Evolutionary conservation across 2,797 vertebrate genomes (phyloP).

Genomic region (Miichthys miiuy): DNA sequence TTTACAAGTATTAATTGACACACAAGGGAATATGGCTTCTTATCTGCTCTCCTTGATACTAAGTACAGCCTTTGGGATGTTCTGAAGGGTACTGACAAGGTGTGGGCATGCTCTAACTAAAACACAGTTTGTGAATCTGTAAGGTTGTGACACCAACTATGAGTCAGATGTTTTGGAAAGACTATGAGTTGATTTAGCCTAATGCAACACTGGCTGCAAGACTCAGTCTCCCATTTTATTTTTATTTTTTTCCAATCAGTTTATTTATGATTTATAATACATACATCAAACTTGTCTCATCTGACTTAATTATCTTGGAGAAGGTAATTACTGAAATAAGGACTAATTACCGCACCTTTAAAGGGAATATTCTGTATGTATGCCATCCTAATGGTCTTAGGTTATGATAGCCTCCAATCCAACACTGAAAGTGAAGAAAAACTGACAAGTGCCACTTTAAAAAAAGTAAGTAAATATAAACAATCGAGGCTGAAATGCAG

Average conservation of each 20-base stretch:
- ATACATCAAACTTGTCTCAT: slow-evolving; percentile 16
- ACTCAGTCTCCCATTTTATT: slow-evolving; percentile 3
- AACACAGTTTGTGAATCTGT: slow-evolving; percentile 32
- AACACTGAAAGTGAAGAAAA: slow-evolving; percentile 6
- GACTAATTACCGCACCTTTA: slow-evolving; percentile 11
- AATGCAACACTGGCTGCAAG: slow-evolving; percentile 20
- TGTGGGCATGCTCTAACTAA: slow-evolving; percentile 60
- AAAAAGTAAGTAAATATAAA: slow-evolving; percentile 1
- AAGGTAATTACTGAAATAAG: slow-evolving; percentile 29
- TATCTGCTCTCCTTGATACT: slow-evolving; percentile 64
- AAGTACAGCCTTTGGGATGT: slow-evolving; percentile 63
- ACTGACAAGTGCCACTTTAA: not conserved
- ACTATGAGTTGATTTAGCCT: slow-evolving; percentile 21
- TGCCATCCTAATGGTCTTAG: not conserved
- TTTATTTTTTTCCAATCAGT: slow-evolving; percentile 1
- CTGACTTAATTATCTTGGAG: slow-evolving; percentile 3
- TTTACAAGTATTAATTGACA: slow-evolving; percentile 78
- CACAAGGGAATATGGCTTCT: slow-evolving; percentile 73
- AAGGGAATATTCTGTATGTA: not conserved
- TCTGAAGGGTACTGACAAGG: slow-evolving; percentile 62
- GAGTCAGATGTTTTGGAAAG: slow-evolving; percentile 30
- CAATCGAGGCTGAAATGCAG: slow-evolving; percentile 22
- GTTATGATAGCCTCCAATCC: not conserved
- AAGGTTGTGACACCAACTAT: slow-evolving; percentile 20
- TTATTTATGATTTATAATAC: slow-evolving; percentile 16